These are phyloP conservation scores for Oxyteleia sp. DNA, from an alignment of 2,888 invertebrate genomes.

Conservation along the genomic window DNA sequence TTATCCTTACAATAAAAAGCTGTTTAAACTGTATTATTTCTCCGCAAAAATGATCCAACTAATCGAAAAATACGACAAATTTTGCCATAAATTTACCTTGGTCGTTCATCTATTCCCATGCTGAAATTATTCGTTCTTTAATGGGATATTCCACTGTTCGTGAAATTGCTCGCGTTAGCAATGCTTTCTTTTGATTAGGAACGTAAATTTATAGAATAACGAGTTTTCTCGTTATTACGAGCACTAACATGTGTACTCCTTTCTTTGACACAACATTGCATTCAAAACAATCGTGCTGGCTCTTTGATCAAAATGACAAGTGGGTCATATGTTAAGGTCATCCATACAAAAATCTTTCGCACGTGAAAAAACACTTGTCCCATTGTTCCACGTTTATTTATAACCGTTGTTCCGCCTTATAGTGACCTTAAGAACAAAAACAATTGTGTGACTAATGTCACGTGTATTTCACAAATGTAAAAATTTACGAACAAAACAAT, in stretches of 20 bases:
- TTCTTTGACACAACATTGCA: constrained; percentile 5
- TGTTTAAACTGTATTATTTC: no score
- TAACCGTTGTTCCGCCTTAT: constrained; percentile 26
- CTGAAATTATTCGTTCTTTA: constrained; percentile 33
- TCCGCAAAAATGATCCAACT: no score
- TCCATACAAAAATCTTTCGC: constrained; percentile 14
- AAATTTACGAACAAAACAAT: constrained; percentile 5
- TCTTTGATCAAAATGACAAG: constrained; percentile 28
- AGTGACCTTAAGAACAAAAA: neutral
- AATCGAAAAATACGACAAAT: no score
- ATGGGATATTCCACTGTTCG: constrained; percentile 15
- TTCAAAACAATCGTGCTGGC: constrained; percentile 12
- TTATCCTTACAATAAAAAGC: no score
- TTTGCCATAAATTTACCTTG: no score
- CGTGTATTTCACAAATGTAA: neutral
- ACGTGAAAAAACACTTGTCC: neutral
- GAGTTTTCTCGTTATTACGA: constrained; percentile 9
- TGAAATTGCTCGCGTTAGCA: constrained; percentile 29
- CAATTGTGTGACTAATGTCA: neutral
- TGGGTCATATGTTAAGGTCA: constrained; percentile 51
- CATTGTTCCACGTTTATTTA: constrained; percentile 1
- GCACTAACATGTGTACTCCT: neutral
- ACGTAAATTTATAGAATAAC: constrained; percentile 28
- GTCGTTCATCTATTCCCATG: no score
- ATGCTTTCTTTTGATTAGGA: constrained; percentile 43